These are phyloP conservation scores for Platynereis dumerilii DNA, from an alignment of 2,888 invertebrate genomes.

Conservation along the genomic window DNA sequence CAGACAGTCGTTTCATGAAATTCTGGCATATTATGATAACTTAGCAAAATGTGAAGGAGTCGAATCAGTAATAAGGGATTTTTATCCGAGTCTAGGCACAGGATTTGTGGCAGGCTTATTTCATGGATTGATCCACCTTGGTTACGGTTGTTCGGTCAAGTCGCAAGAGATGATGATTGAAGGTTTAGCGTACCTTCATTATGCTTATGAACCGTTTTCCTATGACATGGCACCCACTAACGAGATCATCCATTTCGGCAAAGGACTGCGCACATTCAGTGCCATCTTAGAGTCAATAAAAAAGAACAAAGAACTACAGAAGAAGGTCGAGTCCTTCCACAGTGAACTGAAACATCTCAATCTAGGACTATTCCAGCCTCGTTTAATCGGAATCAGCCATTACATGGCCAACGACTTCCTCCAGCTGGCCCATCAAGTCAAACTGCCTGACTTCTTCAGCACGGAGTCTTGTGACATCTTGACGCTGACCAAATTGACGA, in stretches of 20 bases:
- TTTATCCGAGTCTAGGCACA: background rate
- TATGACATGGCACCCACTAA: background rate
- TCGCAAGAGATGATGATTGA: constrained; percentile 6
- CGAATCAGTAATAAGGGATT: background rate
- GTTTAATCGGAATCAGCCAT: too few species aligned
- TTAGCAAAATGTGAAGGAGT: background rate
- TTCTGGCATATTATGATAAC: constrained; percentile 1
- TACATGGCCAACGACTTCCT: too few species aligned
- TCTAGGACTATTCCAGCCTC: too few species aligned
- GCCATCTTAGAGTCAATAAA: background rate
- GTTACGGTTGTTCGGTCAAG: constrained; percentile 6
- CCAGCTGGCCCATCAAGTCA: too few species aligned
- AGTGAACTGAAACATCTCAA: background rate
- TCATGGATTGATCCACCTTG: constrained; percentile 16
- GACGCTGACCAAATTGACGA: background rate
- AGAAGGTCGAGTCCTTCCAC: background rate
- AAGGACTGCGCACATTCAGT: background rate
- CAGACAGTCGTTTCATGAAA: background rate
- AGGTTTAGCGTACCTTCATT: constrained; percentile 12
- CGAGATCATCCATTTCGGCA: background rate
- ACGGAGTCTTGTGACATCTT: background rate
- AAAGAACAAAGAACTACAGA: background rate
- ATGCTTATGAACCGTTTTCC: constrained; percentile 3
- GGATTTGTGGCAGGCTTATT: background rate
- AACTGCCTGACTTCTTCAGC: too few species aligned